Percentiles rank a stretch among this genome's conserved stretches.
Conservation (phyloP, 1,140 invertebrate species). For the Branchinecta lindahli region DNA sequence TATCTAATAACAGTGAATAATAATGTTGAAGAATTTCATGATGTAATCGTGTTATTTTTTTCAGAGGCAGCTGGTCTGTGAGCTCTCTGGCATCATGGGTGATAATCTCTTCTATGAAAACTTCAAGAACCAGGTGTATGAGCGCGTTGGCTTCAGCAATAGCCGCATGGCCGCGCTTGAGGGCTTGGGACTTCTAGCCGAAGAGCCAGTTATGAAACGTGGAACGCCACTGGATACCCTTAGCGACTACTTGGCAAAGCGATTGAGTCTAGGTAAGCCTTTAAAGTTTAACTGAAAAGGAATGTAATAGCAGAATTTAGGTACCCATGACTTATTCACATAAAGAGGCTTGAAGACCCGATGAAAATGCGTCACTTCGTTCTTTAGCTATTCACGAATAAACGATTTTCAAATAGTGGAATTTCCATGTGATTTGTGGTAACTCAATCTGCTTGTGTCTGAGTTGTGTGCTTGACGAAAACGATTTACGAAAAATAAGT, state of each 20-base stretch:
- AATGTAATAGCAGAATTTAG: too few species aligned
- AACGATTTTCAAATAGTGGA: too few species aligned
- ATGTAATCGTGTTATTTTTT: conserved; percentile 22
- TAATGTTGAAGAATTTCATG: neutral
- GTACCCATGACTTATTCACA: too few species aligned
- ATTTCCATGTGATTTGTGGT: too few species aligned
- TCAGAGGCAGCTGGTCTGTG: conserved; percentile 68
- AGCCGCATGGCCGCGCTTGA: conserved; percentile 55
- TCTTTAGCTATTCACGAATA: too few species aligned
- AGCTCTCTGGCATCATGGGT: conserved; percentile 63
- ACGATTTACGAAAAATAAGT: too few species aligned
- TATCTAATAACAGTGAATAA: too few species aligned
- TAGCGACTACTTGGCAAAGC: conserved; percentile 71
- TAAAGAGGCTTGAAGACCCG: too few species aligned
- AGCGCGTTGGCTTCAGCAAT: conserved; percentile 50
- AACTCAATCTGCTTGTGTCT: too few species aligned
- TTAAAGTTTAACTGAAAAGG: too few species aligned
- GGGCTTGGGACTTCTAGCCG: conserved; percentile 71
- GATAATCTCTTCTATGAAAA: conserved; percentile 85
- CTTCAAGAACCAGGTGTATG: conserved; percentile 57
- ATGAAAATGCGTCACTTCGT: too few species aligned
- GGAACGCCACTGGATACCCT: conserved; percentile 82
- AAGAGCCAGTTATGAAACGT: conserved; percentile 57
- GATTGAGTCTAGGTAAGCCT: conserved; percentile 54
- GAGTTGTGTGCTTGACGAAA: too few species aligned